phyloP scores from a whole-genome alignment of 2,888 invertebrate genomes.

The Calliopum simillimum region DNA sequence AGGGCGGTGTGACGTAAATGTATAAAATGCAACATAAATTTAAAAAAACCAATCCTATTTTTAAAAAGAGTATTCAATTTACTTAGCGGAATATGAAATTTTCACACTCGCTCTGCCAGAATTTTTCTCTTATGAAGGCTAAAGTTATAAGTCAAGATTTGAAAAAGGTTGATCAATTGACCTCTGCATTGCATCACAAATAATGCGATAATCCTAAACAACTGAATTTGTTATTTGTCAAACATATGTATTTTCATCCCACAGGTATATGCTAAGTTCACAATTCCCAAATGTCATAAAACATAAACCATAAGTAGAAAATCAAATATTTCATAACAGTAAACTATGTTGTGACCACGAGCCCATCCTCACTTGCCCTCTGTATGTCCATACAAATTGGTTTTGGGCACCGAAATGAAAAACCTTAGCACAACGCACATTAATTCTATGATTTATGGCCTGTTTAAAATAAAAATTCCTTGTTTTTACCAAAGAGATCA shows the following conservation, averaged over 20 bases:
- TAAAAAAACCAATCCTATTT: no score
- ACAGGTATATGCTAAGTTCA: background rate
- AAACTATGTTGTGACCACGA: conserved; percentile 62
- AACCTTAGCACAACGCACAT: conserved; percentile 43
- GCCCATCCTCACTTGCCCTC: conserved; percentile 45
- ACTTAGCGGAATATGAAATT: no score
- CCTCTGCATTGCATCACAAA: background rate
- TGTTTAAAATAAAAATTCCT: conserved; percentile 62
- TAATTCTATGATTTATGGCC: conserved; percentile 63
- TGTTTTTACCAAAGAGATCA: conserved; percentile 64
- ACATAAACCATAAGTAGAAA: conserved; percentile 41
- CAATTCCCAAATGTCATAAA: conserved; percentile 11
- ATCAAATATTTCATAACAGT: conserved; percentile 60
- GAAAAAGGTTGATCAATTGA: no score
- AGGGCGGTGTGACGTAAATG: no score
- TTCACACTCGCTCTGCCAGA: no score
- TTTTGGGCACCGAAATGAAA: conserved; percentile 35
- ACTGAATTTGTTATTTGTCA: no score
- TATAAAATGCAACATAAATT: no score
- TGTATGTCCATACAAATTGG: conserved; percentile 46
- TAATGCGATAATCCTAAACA: no score
- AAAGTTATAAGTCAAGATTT: no score
- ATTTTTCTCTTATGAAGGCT: no score
- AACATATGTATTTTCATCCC: background rate
- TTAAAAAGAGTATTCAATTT: no score